Evolutionary conservation across 2,797 vertebrate species (phyloP).

Genomic region (Rhynchonycteris naso): DNA sequence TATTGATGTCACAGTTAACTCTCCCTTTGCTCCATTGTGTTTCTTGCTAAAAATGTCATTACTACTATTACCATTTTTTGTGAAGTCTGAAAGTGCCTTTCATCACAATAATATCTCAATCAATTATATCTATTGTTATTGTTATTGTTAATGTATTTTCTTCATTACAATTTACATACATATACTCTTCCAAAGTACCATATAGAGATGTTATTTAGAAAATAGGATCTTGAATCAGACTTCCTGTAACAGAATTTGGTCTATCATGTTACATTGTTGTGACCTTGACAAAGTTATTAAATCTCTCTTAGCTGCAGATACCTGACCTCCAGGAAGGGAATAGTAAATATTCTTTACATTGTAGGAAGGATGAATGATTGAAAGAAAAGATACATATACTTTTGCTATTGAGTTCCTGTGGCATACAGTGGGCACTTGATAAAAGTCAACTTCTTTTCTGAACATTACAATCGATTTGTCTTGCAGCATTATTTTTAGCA

Average conservation of each 20-base stretch:
- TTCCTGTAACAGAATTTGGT: not conserved
- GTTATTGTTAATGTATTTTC: not conserved
- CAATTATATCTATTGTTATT: not conserved
- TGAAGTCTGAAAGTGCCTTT: not conserved
- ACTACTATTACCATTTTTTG: not conserved
- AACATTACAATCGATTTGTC: not conserved
- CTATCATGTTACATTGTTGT: not conserved
- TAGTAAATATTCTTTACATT: not conserved
- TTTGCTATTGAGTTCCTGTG: not conserved
- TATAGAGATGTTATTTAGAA: not conserved
- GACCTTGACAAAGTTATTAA: not conserved
- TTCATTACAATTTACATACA: not conserved
- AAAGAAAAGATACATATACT: not conserved
- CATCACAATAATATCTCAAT: not conserved
- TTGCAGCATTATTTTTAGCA: not conserved
- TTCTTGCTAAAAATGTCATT: not conserved
- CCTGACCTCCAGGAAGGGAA: not conserved
- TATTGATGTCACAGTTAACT: not conserved
- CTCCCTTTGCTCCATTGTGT: not conserved
- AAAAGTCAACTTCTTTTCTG: not conserved
- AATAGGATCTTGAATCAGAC: not conserved
- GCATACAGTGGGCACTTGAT: not conserved
- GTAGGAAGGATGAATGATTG: not conserved
- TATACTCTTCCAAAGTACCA: not conserved
- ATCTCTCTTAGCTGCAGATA: not conserved